Percentiles rank a stretch among this genome's conserved stretches.
Evolutionary conservation across 2,113 vertebrate genomes (phyloP).

Genomic region (Cromileptes altivelis): DNA sequence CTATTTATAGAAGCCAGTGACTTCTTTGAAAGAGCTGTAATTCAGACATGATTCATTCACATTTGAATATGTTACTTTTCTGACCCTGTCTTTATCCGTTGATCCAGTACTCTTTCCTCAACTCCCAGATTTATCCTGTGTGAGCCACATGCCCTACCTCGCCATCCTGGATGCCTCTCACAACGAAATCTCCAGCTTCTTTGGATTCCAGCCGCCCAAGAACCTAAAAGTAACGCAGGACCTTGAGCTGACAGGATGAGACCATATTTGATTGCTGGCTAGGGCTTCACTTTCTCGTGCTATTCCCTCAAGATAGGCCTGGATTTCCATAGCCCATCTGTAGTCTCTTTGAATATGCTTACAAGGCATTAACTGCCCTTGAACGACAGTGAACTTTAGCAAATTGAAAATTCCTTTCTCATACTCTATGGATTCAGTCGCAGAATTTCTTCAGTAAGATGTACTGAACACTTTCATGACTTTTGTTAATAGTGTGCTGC

Average conservation of each 20-base stretch:
- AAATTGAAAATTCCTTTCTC: slow-evolving; percentile 28
- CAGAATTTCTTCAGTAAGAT: slow-evolving; percentile 23
- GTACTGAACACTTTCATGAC: slow-evolving; percentile 9
- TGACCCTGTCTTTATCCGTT: slow-evolving; percentile 19
- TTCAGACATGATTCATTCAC: background rate
- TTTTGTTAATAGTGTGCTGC: slow-evolving; percentile 23
- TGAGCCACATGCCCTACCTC: slow-evolving; percentile 92
- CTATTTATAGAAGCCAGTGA: background rate
- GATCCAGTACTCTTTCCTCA: slow-evolving; percentile 9
- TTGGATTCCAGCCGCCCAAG: slow-evolving; percentile 89
- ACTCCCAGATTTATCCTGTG: slow-evolving; percentile 91
- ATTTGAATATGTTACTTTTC: background rate
- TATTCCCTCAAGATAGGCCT: slow-evolving; percentile 70
- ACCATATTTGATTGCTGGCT: slow-evolving; percentile 67
- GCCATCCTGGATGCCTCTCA: slow-evolving; percentile 89
- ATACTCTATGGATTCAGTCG: slow-evolving; percentile 21
- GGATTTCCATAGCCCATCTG: slow-evolving; percentile 79
- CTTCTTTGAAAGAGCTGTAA: background rate
- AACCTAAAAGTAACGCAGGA: slow-evolving; percentile 89
- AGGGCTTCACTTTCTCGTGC: slow-evolving; percentile 50
- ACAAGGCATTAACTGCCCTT: slow-evolving; percentile 72
- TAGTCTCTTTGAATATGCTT: slow-evolving; percentile 74
- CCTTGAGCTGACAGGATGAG: slow-evolving; percentile 76
- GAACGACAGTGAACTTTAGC: slow-evolving; percentile 63
- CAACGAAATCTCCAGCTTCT: slow-evolving; percentile 89